Conservation (phyloP, 2,888 invertebrate genomes). For the Carabus problematicus region DNA sequence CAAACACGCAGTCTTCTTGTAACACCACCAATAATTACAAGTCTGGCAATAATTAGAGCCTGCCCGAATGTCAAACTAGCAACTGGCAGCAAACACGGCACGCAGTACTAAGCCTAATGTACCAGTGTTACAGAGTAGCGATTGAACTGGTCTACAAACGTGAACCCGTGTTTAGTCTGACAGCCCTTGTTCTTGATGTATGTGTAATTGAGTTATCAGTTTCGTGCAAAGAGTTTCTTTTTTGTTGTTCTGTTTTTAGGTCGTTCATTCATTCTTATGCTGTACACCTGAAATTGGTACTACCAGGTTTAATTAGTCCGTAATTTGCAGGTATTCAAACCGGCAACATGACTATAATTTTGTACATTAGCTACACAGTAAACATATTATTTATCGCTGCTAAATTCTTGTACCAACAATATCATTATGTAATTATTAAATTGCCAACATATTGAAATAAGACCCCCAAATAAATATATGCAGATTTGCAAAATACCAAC, state of each 20-base stretch:
- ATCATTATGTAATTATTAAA: too few species aligned
- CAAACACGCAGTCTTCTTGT: constrained; percentile 56
- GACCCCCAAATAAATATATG: too few species aligned
- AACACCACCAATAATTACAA: constrained; percentile 55
- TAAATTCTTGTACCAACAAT: too few species aligned
- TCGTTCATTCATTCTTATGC: constrained; percentile 25
- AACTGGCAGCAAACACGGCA: constrained; percentile 42
- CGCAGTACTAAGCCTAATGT: constrained; percentile 42
- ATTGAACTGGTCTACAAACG: background rate
- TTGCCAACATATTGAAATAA: too few species aligned
- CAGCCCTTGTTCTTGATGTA: constrained; percentile 50
- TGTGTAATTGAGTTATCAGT: constrained; percentile 57
- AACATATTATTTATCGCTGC: too few species aligned
- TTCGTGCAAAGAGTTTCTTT: constrained; percentile 50
- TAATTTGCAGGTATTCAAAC: constrained; percentile 26
- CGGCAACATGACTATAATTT: too few species aligned
- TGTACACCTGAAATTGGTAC: constrained; percentile 30
- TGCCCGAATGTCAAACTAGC: constrained; percentile 54
- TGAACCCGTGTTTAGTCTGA: constrained; percentile 36
- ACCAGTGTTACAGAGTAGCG: background rate
- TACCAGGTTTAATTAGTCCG: constrained; percentile 31
- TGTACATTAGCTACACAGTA: too few species aligned
- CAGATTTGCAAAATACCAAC: too few species aligned
- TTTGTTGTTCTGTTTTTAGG: constrained; percentile 47
- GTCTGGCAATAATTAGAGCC: constrained; percentile 55